Percentiles rank a stretch among this genome's conserved stretches.
phyloP scores from a whole-genome alignment of 2,888 invertebrate species.

The Acheta domesticus region DNA sequence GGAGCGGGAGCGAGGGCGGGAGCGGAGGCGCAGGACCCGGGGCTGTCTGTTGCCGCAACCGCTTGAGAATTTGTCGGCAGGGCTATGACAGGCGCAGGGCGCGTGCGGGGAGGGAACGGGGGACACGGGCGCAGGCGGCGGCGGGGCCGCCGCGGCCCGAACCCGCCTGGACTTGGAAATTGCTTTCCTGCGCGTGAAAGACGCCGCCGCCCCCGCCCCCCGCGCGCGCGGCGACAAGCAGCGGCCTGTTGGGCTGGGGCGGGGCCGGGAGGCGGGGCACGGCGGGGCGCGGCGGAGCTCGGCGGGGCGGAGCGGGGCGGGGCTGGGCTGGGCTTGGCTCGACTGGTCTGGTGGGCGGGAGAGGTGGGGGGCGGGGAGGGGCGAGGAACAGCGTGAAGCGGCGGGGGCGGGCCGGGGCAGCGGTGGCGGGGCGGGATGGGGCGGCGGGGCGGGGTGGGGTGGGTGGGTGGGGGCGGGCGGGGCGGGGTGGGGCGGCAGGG shows the following conservation, averaged over 20 bases:
- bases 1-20: too few relatives aligned
- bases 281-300: background rate
- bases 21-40: too few relatives aligned
- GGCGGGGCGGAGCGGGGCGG: background rate
- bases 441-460: too few relatives aligned
- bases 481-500: background rate
- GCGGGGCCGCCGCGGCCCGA: background rate
- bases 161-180: background rate
- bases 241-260: background rate
- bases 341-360: too few relatives aligned
- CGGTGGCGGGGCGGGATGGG: background rate
- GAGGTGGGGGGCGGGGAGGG: background rate
- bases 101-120: background rate
- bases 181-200: constrained; percentile 4
- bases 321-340: background rate
- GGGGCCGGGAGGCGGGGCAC: background rate
- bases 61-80: too few relatives aligned
- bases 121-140: background rate
- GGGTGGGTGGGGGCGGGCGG: background rate
- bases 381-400: too few relatives aligned
- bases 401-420: background rate
- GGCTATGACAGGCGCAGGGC: too few relatives aligned
- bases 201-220: background rate
- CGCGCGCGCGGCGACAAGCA: background rate
- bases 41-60: too few relatives aligned